Base-by-base conservation (phyloP, 2,797 vertebrate genomes). In the Cephalopachus bancanus region DNA sequence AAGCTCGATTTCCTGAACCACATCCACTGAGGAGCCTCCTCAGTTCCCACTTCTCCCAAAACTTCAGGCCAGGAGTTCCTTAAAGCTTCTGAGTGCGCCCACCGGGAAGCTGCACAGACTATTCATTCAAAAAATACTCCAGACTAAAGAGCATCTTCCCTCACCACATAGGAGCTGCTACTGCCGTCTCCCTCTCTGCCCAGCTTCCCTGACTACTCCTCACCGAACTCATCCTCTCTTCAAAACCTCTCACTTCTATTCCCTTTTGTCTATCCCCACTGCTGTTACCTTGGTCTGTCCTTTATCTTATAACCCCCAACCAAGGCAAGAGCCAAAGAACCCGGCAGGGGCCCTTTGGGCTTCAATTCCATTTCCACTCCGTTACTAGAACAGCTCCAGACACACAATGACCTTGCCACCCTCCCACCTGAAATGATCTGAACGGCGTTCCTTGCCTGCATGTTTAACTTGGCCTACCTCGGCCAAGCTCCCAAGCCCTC, bases 391-490 rank as follows among this genome's bases (percentile, higher is more conserved):
- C 5, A 28, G 72, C 62, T 60, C 12, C 53, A 11, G 22, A 17
- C 24, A 62, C 5, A 60, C 37, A 37, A 12, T 0, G 51, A 33
- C 30, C 74, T 14, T 1, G 57, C 64, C 4, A 26, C 20, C 30
- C 6, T 10, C 49, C 62, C 20, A 19, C 1, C 0, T 3, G 59
- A 53, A 57, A 26, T 20, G 44, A n/a, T 49, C 10, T 60, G 4
- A 11, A 24, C 0, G 1, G 37, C 7, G 7, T 44, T 5, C 37
- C 74, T 44, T 33, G 44, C 51, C 37, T 22, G 19, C 11, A 19
- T 1, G 15, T 9, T 17, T 3, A 67, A 4, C 2, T 0, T 20
- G 1, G 3, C 83, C 55, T 1, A 7, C 14, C 0, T 0, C 1
- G 19, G 72, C 53, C 28, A 59, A 16, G n/a, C 14, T 30, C 69